Evolutionary conservation across 2,113 vertebrate species (phyloP).

Genomic region (Salvelinus namaycush): DNA sequence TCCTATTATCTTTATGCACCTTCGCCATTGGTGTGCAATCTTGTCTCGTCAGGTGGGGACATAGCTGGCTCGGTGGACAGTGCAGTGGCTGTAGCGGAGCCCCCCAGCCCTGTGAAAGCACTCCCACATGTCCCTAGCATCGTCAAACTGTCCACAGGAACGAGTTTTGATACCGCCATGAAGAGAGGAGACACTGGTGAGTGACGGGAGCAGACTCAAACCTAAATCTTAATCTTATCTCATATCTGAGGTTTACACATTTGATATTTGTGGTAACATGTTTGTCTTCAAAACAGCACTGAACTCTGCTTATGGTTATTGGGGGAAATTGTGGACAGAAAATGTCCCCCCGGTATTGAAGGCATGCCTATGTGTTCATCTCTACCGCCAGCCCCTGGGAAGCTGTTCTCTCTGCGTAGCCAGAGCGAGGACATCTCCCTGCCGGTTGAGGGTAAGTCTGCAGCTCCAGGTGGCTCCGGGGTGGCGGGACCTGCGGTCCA

Average conservation of each 20-base stretch:
- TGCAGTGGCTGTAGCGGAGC: constrained; percentile 62
- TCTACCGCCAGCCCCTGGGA: constrained; percentile 54
- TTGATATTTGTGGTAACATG: too few species aligned
- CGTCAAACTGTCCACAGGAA: constrained; percentile 85
- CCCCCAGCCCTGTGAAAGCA: constrained; percentile 61
- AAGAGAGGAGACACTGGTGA: constrained; percentile 79
- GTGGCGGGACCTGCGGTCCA: constrained; percentile 67
- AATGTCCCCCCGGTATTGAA: too few species aligned
- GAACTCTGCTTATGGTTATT: too few species aligned
- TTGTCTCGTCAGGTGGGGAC: constrained; percentile 48
- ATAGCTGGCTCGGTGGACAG: constrained; percentile 69
- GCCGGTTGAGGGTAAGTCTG: constrained; percentile 55
- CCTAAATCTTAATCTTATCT: neutral
- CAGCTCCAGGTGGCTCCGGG: constrained; percentile 45
- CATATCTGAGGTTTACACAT: too few species aligned
- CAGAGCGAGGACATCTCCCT: constrained; percentile 73
- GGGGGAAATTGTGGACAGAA: too few species aligned
- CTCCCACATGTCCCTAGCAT: constrained; percentile 80
- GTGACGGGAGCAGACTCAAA: constrained; percentile 31
- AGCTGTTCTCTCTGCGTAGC: constrained; percentile 77
- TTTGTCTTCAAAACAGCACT: too few species aligned
- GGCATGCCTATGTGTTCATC: neutral
- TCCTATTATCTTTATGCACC: too few species aligned
- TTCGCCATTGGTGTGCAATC: neutral
- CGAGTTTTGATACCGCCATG: constrained; percentile 76